A percentile compares a stretch with the other conserved stretches of the same genome.
These are phyloP conservation scores for Nannoperca obscura DNA, from an alignment of 2,797 vertebrate genomes.

Conservation along the genomic window DNA sequence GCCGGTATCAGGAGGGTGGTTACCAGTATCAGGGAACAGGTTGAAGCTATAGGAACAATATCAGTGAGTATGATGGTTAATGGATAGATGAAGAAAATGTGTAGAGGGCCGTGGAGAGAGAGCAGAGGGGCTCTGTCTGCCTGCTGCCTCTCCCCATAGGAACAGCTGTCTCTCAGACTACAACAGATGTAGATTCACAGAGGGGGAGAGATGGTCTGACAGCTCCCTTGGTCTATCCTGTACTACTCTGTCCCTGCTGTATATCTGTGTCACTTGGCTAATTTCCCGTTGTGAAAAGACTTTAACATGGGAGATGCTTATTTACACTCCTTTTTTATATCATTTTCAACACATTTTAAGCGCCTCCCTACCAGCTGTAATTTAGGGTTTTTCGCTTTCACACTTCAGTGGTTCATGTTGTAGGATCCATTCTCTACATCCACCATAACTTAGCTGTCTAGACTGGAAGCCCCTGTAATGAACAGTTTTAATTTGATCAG, in stretches of 20 bases:
- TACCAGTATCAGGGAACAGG: constrained; percentile 13
- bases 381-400: background rate
- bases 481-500: constrained; percentile 58
- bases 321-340: constrained; percentile 1
- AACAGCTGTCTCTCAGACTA: constrained; percentile 81
- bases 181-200: constrained; percentile 80
- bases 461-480: constrained; percentile 46
- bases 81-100: constrained; percentile 61
- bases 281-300: constrained; percentile 10
- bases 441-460: background rate
- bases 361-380: background rate
- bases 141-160: constrained; percentile 82
- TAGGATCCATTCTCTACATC: background rate
- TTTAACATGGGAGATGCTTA: constrained; percentile 6
- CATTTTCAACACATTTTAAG: background rate
- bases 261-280: constrained; percentile 14
- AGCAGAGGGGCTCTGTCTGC: constrained; percentile 63
- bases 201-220: constrained; percentile 58
- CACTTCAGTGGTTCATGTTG: constrained; percentile 1
- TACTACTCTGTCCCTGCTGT: constrained; percentile 28
- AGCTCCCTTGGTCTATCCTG: constrained; percentile 46
- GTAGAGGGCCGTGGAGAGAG: constrained; percentile 44
- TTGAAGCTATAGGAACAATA: constrained; percentile 34
- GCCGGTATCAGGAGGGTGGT: constrained; percentile 10
- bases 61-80: constrained; percentile 47